Conservation (phyloP, 1,140 invertebrate species). For the Drosophila ambigua region DNA sequence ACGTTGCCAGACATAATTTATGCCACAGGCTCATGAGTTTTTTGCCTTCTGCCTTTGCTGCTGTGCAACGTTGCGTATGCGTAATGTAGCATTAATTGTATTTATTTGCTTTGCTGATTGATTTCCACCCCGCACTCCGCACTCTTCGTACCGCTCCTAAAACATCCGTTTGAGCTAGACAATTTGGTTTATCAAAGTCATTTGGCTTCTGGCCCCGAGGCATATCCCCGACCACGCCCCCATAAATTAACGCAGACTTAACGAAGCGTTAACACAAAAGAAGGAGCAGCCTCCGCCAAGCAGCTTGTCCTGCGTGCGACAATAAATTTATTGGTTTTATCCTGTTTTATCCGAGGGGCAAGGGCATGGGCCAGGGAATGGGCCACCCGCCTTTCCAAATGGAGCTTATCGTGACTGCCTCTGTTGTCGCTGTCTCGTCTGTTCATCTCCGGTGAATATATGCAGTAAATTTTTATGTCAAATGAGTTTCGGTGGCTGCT, state of each 20-base stretch:
- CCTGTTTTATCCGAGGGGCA: conserved; percentile 13
- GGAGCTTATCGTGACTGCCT: conserved; percentile 50
- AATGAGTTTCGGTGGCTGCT: conserved; percentile 45
- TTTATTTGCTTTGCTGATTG: conserved; percentile 79
- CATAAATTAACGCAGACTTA: conserved; percentile 78
- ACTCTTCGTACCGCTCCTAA: background rate
- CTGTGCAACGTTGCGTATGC: conserved; percentile 60
- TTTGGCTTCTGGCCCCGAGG: conserved; percentile 54
- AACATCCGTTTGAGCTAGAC: conserved; percentile 29
- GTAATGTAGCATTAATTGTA: conserved; percentile 78
- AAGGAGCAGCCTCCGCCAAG: conserved; percentile 3
- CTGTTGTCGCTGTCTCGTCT: conserved; percentile 33
- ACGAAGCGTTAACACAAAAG: conserved; percentile 67
- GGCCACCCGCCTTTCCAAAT: background rate
- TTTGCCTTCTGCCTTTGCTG: background rate
- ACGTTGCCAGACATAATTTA: conserved; percentile 58
- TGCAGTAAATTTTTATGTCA: conserved; percentile 57
- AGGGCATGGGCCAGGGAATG: no score
- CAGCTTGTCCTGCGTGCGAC: conserved; percentile 31
- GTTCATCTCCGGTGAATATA: conserved; percentile 40
- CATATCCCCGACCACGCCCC: conserved; percentile 49
- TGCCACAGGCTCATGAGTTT: conserved; percentile 9
- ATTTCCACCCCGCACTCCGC: conserved; percentile 43
- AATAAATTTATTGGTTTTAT: conserved; percentile 82
- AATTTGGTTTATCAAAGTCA: conserved; percentile 79